Conservation (phyloP, 2,113 vertebrate species). For the Delphinus delphis region DNA sequence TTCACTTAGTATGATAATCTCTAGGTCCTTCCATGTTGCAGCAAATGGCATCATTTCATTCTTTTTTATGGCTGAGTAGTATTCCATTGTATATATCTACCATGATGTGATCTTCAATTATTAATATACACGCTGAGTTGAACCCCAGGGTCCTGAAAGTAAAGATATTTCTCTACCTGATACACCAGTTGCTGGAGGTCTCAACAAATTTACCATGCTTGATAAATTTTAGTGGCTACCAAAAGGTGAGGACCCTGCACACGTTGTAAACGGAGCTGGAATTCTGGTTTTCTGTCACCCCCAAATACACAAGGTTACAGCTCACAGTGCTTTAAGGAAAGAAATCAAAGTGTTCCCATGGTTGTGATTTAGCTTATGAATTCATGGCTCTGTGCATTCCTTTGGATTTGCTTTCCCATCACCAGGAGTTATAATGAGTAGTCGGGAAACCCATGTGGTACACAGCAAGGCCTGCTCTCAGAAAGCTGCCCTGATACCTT, state of each 20-base stretch:
- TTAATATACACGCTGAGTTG: not conserved
- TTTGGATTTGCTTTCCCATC: not conserved
- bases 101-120: not conserved
- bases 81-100: too few relatives aligned
- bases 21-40: not conserved
- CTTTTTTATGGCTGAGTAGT: too few relatives aligned
- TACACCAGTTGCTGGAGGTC: too few relatives aligned
- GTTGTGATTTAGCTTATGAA: not conserved
- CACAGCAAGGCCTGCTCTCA: not conserved
- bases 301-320: not conserved
- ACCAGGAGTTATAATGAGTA: not conserved
- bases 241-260: not conserved
- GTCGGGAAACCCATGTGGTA: not conserved
- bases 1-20: not conserved
- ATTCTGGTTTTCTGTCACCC: not conserved
- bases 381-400: not conserved
- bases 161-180: accelerated
- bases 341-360: not conserved
- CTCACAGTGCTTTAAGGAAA: not conserved
- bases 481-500: not conserved
- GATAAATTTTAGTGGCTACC: too few relatives aligned
- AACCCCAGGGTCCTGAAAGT: not conserved
- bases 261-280: accelerated
- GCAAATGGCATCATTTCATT: too few relatives aligned
- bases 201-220: accelerated